Evolutionary conservation across 2,888 invertebrate genomes (phyloP).

Genomic region (Chrysotoxum bicinctum): DNA sequence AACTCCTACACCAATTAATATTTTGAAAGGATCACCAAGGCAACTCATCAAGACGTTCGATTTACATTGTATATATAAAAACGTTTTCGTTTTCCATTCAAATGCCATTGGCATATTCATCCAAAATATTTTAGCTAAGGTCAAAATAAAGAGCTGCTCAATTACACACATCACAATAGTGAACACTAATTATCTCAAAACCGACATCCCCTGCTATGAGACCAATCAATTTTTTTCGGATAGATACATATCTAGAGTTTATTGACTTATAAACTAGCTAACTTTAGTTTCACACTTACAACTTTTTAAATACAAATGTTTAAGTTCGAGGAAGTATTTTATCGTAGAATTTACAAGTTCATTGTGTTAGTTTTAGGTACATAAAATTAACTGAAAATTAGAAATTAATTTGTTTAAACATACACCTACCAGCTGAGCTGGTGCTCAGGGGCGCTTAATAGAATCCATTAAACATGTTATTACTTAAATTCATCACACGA

Average conservation of each 20-base stretch:
- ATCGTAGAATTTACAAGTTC: constrained; percentile 18
- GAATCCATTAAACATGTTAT: constrained; percentile 2
- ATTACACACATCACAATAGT: not conserved
- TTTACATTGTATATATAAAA: not conserved
- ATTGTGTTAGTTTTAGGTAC: not conserved
- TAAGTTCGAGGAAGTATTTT: constrained; percentile 25
- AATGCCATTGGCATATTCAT: constrained; percentile 14
- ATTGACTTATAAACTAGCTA: not conserved
- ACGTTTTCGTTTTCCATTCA: not conserved
- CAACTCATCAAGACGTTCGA: not conserved
- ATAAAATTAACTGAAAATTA: not conserved
- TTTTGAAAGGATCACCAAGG: constrained; percentile 11
- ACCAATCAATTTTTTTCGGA: not conserved
- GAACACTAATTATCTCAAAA: not conserved
- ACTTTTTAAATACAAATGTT: not conserved
- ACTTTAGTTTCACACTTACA: constrained; percentile 2
- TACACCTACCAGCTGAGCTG: not conserved
- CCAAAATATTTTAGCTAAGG: not conserved
- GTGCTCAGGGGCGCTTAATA: constrained; percentile 5
- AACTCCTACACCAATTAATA: not conserved
- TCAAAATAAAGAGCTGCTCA: not conserved
- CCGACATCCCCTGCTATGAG: not conserved
- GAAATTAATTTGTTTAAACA: constrained; percentile 11
- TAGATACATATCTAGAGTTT: constrained; percentile 15
- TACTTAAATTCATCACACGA: constrained; percentile 5